Conservation (phyloP, 2,888 invertebrate genomes). For the Rhyacophila evoluta region DNA sequence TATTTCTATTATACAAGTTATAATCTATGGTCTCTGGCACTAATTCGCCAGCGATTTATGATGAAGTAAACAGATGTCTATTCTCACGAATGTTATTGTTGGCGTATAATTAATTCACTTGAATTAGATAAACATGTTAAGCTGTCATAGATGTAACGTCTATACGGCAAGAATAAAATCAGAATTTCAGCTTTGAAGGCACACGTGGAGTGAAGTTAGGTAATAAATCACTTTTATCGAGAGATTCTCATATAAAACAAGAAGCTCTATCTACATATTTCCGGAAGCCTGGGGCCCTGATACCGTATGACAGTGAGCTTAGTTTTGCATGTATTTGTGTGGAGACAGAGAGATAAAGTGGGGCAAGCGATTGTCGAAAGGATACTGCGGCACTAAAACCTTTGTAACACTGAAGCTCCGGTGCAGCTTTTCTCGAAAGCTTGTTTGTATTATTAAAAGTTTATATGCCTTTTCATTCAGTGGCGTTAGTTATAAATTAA, state of each 20-base stretch:
- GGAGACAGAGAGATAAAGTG: slow-evolving; percentile 30
- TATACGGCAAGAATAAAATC: not conserved
- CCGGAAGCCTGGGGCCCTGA: not conserved
- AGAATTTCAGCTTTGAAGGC: not conserved
- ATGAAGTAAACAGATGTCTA: no score
- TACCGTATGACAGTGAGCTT: slow-evolving; percentile 34
- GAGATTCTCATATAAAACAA: slow-evolving; percentile 37
- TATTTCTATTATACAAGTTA: no score
- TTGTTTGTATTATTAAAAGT: no score
- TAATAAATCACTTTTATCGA: slow-evolving; percentile 47
- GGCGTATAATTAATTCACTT: no score
- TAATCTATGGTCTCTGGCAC: no score
- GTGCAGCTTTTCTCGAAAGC: no score
- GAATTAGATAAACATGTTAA: not conserved
- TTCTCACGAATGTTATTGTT: no score
- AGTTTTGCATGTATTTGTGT: slow-evolving; percentile 26
- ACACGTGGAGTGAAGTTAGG: slow-evolving; percentile 16
- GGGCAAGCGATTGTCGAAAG: slow-evolving; percentile 33
- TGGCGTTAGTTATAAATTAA: no score
- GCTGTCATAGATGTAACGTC: not conserved
- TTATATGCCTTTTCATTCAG: no score
- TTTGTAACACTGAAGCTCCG: not conserved
- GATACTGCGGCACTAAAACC: not conserved
- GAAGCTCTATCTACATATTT: slow-evolving; percentile 27
- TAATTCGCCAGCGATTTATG: no score